Conservation (phyloP, 1,140 invertebrate species). For the Achatina immaculata region DNA sequence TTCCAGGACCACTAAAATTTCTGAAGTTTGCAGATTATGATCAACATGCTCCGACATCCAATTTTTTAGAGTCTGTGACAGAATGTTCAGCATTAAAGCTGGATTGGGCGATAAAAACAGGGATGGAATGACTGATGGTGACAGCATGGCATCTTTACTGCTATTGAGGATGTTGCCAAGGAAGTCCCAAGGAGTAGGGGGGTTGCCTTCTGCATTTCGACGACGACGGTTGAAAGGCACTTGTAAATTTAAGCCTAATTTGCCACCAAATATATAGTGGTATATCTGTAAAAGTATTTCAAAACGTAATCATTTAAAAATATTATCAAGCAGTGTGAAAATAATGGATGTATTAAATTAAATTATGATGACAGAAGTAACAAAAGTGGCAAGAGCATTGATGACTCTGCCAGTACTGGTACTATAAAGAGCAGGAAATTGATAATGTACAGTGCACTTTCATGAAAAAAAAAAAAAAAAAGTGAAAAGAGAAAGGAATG, state of each 20-base stretch:
- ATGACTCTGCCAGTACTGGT: no score
- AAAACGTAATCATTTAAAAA: no score
- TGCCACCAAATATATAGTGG: conserved; percentile 33
- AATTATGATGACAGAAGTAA: no score
- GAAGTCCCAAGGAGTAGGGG: background rate
- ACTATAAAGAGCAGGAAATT: no score
- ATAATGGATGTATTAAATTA: no score
- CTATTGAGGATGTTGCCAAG: background rate
- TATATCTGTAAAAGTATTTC: conserved; percentile 24
- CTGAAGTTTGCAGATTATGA: background rate
- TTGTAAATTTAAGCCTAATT: background rate
- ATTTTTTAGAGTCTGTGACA: background rate
- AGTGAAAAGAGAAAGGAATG: no score
- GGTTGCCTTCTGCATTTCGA: background rate
- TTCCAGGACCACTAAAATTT: background rate
- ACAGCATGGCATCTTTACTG: background rate
- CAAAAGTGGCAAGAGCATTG: no score
- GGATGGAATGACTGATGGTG: background rate
- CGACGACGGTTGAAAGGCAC: background rate
- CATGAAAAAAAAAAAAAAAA: no score
- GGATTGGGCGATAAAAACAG: background rate
- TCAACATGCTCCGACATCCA: no score
- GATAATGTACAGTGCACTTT: no score
- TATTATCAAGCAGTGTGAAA: background rate
- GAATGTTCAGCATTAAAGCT: background rate